A percentile compares a stretch with the other conserved stretches of the same genome.
Evolutionary conservation across 2,888 invertebrate species (phyloP).

Genomic region (Tachina lurida): DNA sequence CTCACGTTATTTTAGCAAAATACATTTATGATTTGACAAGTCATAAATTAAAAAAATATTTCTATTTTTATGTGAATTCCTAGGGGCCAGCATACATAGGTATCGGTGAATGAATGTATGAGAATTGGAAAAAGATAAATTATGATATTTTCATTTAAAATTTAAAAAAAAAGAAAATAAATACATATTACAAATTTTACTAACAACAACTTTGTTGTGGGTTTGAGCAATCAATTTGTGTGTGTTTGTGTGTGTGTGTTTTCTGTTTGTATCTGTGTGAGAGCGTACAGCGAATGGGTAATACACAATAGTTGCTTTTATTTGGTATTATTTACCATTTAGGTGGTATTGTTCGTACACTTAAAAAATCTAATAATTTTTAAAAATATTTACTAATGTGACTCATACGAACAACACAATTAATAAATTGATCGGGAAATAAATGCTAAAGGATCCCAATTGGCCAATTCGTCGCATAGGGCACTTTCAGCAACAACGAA

Average conservation of each 20-base stretch:
- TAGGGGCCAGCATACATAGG: not conserved
- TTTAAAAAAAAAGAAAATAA: constrained; percentile 5
- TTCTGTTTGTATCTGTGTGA: constrained; percentile 1
- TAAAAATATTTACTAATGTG: too few species aligned
- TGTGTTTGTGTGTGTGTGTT: not conserved
- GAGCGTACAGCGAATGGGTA: constrained; percentile 5
- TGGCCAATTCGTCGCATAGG: too few species aligned
- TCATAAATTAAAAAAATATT: constrained; percentile 60
- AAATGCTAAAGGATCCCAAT: too few species aligned
- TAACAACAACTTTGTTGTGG: constrained; percentile 45
- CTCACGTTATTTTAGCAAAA: constrained; percentile 66
- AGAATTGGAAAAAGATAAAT: constrained; percentile 56
- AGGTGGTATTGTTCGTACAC: constrained; percentile 34
- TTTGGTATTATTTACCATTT: constrained; percentile 10
- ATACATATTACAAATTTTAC: constrained; percentile 41
- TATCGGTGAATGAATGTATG: not conserved
- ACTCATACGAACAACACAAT: too few species aligned
- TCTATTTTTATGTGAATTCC: not conserved
- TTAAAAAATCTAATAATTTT: not conserved
- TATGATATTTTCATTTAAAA: constrained; percentile 60
- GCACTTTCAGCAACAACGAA: too few species aligned
- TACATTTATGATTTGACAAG: constrained; percentile 56
- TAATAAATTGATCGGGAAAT: too few species aligned
- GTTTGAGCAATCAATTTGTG: constrained; percentile 5
- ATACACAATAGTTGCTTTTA: constrained; percentile 21